Conservation (phyloP, 2,888 invertebrate species). For the Diarsia mendica region DNA sequence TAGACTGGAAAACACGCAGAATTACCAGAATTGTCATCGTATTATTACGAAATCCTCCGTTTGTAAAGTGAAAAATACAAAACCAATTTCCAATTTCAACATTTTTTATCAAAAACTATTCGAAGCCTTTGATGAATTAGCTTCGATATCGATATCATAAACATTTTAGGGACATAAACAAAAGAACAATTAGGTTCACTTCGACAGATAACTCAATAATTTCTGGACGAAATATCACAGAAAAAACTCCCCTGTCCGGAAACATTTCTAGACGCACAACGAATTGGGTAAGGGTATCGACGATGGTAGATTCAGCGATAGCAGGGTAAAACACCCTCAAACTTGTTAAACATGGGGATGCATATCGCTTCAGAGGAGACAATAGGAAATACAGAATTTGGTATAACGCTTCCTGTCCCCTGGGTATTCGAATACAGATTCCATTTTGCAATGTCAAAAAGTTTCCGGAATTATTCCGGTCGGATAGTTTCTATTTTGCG, state of each 20-base stretch:
- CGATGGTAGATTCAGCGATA: conserved; percentile 59
- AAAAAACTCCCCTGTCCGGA: conserved; percentile 62
- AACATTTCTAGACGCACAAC: conserved; percentile 77
- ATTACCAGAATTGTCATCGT: background rate
- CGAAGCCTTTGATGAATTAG: conserved; percentile 1
- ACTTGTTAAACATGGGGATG: conserved; percentile 63
- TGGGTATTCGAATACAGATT: conserved; percentile 36
- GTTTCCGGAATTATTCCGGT: conserved; percentile 47
- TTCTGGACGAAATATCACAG: conserved; percentile 74
- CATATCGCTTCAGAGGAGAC: conserved; percentile 58
- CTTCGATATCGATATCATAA: background rate
- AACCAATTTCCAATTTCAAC: conserved; percentile 2
- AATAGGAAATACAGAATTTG: conserved; percentile 67
- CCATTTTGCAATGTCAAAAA: conserved; percentile 57
- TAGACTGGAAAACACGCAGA: background rate
- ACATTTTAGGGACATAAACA: conserved; percentile 22
- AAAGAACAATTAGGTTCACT: conserved; percentile 37
- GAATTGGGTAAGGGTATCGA: conserved; percentile 73
- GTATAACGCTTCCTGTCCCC: conserved; percentile 57
- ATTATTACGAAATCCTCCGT: background rate
- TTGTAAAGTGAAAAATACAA: background rate
- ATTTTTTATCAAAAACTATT: background rate
- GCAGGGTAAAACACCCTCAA: conserved; percentile 59
- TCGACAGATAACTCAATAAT: conserved; percentile 71
- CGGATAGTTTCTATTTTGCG: conserved; percentile 30